These are phyloP conservation scores for Lota lota DNA, from an alignment of 2,113 vertebrate species.

Conservation along the genomic window DNA sequence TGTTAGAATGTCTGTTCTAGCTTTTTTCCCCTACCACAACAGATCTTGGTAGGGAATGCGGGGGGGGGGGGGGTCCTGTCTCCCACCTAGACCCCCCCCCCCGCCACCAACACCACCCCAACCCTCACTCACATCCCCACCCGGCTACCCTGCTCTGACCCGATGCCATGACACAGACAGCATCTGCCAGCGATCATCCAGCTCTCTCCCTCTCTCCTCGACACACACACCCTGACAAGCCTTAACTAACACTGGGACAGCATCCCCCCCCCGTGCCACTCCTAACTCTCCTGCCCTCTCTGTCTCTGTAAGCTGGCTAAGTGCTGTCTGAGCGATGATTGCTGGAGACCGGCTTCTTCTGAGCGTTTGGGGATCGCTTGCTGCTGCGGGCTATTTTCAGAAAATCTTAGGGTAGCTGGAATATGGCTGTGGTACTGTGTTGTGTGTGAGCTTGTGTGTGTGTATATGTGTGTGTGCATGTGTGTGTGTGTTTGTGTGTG, in stretches of 20 bases:
- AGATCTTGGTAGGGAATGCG: slow-evolving; percentile 11
- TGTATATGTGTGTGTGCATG: slow-evolving; percentile 16
- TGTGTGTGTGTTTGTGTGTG: not conserved
- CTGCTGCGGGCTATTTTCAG: slow-evolving; percentile 43
- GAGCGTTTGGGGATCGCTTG: not conserved
- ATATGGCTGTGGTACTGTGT: not conserved
- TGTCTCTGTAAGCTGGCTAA: slow-evolving; percentile 32
- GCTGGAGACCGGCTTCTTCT: slow-evolving; percentile 6
- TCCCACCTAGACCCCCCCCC: not conserved
- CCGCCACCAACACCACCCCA: not conserved
- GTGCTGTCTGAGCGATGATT: slow-evolving; percentile 35
- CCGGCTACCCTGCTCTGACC: slow-evolving; percentile 61
- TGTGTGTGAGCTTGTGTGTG: slow-evolving; percentile 21
- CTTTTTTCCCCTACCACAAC: too few relatives aligned
- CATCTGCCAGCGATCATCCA: slow-evolving; percentile 64
- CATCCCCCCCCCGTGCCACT: slow-evolving; percentile 44
- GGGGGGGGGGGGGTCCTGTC: slow-evolving; percentile 11
- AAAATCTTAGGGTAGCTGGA: slow-evolving; percentile 51
- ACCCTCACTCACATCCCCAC: not conserved
- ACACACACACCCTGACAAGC: slow-evolving; percentile 32
- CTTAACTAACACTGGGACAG: slow-evolving; percentile 47
- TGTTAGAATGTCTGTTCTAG: slow-evolving; percentile 20
- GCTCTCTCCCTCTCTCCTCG: not conserved
- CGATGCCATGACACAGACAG: slow-evolving; percentile 57
- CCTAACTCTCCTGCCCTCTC: slow-evolving; percentile 35